Percentiles rank a stretch among this genome's conserved stretches.
phyloP scores from a whole-genome alignment of 2,888 invertebrate species.

The Ophion ventricosus region DNA sequence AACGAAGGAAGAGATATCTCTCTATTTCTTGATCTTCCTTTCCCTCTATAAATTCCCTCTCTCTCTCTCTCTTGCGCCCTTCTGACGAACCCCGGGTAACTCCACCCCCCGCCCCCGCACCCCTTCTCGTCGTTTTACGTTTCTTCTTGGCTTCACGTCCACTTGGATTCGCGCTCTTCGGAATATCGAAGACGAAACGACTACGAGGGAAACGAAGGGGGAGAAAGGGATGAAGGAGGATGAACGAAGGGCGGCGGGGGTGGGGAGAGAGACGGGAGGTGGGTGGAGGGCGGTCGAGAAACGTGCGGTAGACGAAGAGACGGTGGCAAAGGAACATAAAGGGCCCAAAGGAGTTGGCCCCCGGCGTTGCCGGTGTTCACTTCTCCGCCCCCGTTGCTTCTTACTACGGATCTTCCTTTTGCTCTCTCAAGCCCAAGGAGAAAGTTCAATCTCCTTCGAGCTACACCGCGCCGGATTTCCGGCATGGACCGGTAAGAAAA shows the following conservation, averaged over 20 bases:
- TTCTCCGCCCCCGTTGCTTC: constrained; percentile 3
- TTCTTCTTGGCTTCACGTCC: constrained; percentile 52
- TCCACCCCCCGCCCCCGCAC: neutral
- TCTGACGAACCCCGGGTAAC: constrained; percentile 8
- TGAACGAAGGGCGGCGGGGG: constrained; percentile 30
- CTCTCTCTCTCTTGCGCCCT: constrained; percentile 6
- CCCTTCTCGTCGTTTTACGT: constrained; percentile 57
- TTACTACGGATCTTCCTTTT: constrained; percentile 4
- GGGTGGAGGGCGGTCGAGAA: no score
- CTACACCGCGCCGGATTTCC: constrained; percentile 60
- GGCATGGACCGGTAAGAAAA: constrained; percentile 66
- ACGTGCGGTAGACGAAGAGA: constrained; percentile 20
- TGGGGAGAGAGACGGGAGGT: no score
- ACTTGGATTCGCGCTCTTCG: constrained; percentile 47
- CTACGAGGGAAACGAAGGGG: constrained; percentile 26
- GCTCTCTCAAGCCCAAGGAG: constrained; percentile 13
- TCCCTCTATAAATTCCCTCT: constrained; percentile 34
- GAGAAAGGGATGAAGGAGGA: neutral
- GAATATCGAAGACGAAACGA: constrained; percentile 44
- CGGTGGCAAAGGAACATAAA: constrained; percentile 66
- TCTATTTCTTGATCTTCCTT: constrained; percentile 54
- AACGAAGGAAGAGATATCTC: constrained; percentile 34
- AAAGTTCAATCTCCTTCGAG: constrained; percentile 65
- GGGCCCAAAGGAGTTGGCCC: constrained; percentile 66
- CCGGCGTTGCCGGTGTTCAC: constrained; percentile 46